Evolutionary conservation across 2,113 vertebrate genomes (phyloP).

Genomic region (Macroglossus sobrinus): DNA sequence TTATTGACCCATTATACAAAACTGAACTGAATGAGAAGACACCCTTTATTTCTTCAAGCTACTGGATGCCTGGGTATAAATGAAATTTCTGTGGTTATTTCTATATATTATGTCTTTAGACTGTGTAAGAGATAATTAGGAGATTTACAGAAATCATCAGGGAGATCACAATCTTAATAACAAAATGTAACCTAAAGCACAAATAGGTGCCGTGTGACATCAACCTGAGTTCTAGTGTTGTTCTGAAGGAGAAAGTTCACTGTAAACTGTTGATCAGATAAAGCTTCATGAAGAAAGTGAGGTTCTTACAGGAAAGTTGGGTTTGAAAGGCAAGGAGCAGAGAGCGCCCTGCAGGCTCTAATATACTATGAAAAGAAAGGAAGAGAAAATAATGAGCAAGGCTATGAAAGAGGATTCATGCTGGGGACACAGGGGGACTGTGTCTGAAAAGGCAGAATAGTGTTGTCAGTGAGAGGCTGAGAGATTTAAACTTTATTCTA

Average conservation of each 20-base stretch:
- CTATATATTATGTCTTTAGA: not conserved
- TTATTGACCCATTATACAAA: not conserved
- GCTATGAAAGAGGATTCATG: not conserved
- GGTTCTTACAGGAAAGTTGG: not conserved
- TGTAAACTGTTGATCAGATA: not conserved
- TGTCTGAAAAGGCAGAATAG: not conserved
- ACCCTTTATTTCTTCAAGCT: not conserved
- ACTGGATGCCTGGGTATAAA: not conserved
- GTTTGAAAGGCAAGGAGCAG: not conserved
- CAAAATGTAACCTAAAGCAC: not conserved
- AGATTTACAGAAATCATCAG: not conserved
- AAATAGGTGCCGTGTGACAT: not conserved
- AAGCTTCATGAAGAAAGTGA: not conserved
- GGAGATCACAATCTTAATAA: not conserved
- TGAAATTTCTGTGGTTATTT: not conserved
- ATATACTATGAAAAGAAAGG: not conserved
- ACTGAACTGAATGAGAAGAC: not conserved
- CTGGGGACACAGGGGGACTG: not conserved
- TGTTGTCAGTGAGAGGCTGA: not conserved
- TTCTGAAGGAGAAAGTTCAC: not conserved
- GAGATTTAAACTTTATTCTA: not conserved
- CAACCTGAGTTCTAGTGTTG: not conserved
- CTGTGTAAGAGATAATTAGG: not conserved
- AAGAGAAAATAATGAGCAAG: not conserved
- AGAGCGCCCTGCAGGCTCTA: not conserved